Conservation (phyloP, 1,140 invertebrate genomes). For the Plectrocnemia conspersa region DNA sequence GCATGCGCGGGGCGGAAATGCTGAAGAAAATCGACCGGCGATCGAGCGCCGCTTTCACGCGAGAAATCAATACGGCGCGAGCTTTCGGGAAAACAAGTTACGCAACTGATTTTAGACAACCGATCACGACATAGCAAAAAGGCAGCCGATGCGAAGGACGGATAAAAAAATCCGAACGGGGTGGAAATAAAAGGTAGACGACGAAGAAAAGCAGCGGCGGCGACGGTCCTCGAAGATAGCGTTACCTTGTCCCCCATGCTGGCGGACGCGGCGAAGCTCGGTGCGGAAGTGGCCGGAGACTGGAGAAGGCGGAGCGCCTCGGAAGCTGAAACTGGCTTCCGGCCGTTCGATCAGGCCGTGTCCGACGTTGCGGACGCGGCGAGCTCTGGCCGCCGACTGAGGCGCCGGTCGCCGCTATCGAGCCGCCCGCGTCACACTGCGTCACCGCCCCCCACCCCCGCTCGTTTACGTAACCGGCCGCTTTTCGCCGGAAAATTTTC, state of each 20-base stretch:
- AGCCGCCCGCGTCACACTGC: slow-evolving; percentile 53
- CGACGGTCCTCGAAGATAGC: background rate
- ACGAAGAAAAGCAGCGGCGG: too few relatives aligned
- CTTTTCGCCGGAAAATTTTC: slow-evolving; percentile 1
- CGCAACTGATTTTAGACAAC: too few relatives aligned
- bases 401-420: slow-evolving; percentile 40
- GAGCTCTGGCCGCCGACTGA: slow-evolving; percentile 50
- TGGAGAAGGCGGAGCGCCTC: background rate
- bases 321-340: slow-evolving; percentile 2
- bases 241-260: slow-evolving; percentile 21
- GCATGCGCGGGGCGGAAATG: too few relatives aligned
- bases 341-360: background rate
- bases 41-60: too few relatives aligned
- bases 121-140: too few relatives aligned
- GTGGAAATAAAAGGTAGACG: too few relatives aligned
- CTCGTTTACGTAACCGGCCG: slow-evolving; percentile 36
- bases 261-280: too few relatives aligned
- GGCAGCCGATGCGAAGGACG: too few relatives aligned
- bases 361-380: slow-evolving; percentile 43
- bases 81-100: too few relatives aligned
- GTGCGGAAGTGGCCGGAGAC: background rate
- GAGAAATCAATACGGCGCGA: too few relatives aligned
- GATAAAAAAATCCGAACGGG: too few relatives aligned
- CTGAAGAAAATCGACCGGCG: too few relatives aligned
- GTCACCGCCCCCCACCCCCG: slow-evolving; percentile 41